Conservation (phyloP, 2,888 invertebrate genomes). For the Diaprepes abbreviatus region DNA sequence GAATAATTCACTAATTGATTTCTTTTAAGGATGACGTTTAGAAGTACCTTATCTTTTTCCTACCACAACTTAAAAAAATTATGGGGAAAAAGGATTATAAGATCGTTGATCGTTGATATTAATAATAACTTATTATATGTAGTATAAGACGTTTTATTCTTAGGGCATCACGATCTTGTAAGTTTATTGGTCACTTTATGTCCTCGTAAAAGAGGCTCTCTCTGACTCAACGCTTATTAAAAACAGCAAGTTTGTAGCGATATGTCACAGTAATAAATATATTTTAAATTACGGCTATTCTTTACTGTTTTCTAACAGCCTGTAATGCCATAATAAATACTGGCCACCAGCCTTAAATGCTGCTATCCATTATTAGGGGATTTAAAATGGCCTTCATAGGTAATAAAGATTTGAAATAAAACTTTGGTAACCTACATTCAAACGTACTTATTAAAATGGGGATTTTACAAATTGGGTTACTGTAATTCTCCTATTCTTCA, state of each 20-base stretch:
- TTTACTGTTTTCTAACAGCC: constrained; percentile 30
- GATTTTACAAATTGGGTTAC: constrained; percentile 6
- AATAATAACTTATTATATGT: neutral
- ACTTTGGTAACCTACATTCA: neutral
- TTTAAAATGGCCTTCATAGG: constrained; percentile 10
- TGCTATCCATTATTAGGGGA: constrained; percentile 12
- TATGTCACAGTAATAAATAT: constrained; percentile 36
- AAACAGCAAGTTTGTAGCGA: constrained; percentile 35
- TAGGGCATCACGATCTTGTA: constrained; percentile 15
- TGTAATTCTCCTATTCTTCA: neutral
- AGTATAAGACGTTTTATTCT: constrained; percentile 5
- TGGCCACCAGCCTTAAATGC: constrained; percentile 9
- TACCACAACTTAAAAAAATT: no score
- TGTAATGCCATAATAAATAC: constrained; percentile 35
- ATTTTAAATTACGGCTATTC: constrained; percentile 29
- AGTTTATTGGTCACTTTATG: constrained; percentile 29
- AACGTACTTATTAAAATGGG: neutral
- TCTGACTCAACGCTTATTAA: constrained; percentile 18
- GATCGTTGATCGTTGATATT: no score
- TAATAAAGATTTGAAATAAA: constrained; percentile 11
- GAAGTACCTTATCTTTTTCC: no score
- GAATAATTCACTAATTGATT: no score
- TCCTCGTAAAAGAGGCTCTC: constrained; percentile 24
- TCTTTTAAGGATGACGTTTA: no score
- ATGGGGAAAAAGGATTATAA: no score